phyloP scores from a whole-genome alignment of 2,113 vertebrate genomes.

The Camelus dromedarius region DNA sequence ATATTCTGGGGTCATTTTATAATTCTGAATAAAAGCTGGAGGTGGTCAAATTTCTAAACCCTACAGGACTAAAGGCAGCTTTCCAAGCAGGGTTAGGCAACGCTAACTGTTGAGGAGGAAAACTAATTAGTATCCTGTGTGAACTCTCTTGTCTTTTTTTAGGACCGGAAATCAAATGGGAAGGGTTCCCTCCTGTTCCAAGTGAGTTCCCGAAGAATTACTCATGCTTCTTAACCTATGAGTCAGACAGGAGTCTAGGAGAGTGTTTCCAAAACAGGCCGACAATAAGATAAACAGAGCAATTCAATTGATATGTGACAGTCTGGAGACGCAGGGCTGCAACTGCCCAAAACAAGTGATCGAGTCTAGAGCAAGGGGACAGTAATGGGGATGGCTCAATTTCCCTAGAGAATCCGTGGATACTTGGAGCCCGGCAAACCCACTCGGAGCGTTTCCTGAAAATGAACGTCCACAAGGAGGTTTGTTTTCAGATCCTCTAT shows the following conservation, averaged over 20 bases:
- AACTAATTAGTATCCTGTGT: slow-evolving; percentile 79
- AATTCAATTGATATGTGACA: slow-evolving; percentile 65
- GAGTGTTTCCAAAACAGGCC: slow-evolving; percentile 85
- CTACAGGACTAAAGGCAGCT: slow-evolving; percentile 24
- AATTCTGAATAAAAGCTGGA: slow-evolving; percentile 60
- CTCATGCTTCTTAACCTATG: slow-evolving; percentile 85
- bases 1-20: slow-evolving; percentile 16
- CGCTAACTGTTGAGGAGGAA: slow-evolving; percentile 74
- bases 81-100: slow-evolving; percentile 73
- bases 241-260: slow-evolving; percentile 86
- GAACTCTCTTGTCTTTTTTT: slow-evolving; percentile 84
- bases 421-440: neutral
- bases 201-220: slow-evolving; percentile 86
- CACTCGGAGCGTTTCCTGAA: slow-evolving; percentile 20
- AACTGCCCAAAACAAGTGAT: neutral
- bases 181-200: slow-evolving; percentile 86
- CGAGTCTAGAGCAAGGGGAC: neutral
- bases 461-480: neutral
- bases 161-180: slow-evolving; percentile 87
- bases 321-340: neutral
- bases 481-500: neutral
- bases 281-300: slow-evolving; percentile 80
- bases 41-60: slow-evolving; percentile 34
- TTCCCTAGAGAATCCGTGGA: neutral
- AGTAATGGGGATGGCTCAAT: neutral